Base-by-base conservation (phyloP, 2,888 invertebrate genomes). In the Xanthorhoe designata region DNA sequence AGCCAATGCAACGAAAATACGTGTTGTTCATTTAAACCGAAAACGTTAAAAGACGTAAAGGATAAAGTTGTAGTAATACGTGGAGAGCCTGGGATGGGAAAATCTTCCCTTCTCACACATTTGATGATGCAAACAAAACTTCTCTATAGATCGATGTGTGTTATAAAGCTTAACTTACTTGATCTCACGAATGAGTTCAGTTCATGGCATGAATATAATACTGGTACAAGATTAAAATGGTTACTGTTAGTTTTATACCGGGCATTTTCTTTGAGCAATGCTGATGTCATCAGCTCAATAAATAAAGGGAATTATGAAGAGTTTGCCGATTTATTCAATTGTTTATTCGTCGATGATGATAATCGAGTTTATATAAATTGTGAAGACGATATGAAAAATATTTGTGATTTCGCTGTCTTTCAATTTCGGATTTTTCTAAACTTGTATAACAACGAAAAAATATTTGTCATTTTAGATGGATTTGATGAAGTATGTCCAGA, bases 401-500 rank as follows among this genome's bases (percentile, higher is more conserved):
- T 2, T 38, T 7, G 18, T 1, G n/a, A 47, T 35, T n/a, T 24
- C 13, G 6, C 19, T 47, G 6, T 58, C 8, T 64, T 64, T 24
- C 58, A 64, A 58, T 58, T 64, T 38, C 45, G 53, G 6, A 7
- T 17, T 38, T 64, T 64, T 49, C 15, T 64, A 38, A 47, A 64
- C 13, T 2, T 64, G 19, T 64, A 53, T 53, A 64, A 58, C 9
- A 45, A 47, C 13, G 8, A 17, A 24, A 53, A 54, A 47, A 58
- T 64, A 13, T 8, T 15, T 19, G 7, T 64, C 10, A 49, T 77
- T 38, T 68, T 77, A 8, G 77, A 77, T 47, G 76, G 77, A 38
- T 76, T 76, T 66, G 77, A 77, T 66, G 77, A 77, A 71, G 76
- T 77, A 42, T 72, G 71, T 59, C 77, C 77, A 0, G 70, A 76